Base-by-base conservation (phyloP, 92 coral and sea anemone species). In the Zoanthus sansibaricus region DNA sequence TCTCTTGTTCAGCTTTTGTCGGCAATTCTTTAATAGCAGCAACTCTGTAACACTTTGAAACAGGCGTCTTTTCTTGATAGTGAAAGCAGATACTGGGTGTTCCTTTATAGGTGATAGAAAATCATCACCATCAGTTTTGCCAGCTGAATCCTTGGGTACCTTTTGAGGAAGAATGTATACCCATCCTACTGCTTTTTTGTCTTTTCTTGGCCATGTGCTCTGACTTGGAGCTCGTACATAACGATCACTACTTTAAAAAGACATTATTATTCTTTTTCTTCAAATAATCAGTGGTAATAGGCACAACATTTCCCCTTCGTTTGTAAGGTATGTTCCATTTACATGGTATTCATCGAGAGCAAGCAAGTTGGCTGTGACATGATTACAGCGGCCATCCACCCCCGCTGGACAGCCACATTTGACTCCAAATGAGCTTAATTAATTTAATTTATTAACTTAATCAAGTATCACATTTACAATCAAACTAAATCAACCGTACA, bases 331-430 rank as follows among this genome's bases (percentile, higher is more conserved):
- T 49, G 58, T 71, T 83, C 87, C 87, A 74, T 15, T 74, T 74
- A 49, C 86, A 62, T 62, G 86, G 86, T 16, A 84, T 51, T 83
- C 79, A 32, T 91, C 94, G 14, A 91, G 77, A 78, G 92, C 94
- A 91, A 91, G 88, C 82, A 91, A 51, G 17, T 87, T 91, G 13
- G 89, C 94, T 49, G 94, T 78, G 47, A 91, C 79, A 76, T 91
- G 92, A 72, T 91, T 91, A 75, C 92, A 83, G 33, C 92, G 52
- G 68, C 91, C 93, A 90, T 90, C 91, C 12, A 90, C 91, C 12
- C 91, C 93, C 9, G 91, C 93, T 25, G 83, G 93, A 85, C 91
- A 91, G 62, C 91, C 94, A 88, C 94, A 88, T 47, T 85, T n/a
- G 54, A 79, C 94, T 78, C 88, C 69, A 25, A 25, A 25, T 25